phyloP scores from a whole-genome alignment of 2,113 vertebrate genomes.

The Gulo gulo region DNA sequence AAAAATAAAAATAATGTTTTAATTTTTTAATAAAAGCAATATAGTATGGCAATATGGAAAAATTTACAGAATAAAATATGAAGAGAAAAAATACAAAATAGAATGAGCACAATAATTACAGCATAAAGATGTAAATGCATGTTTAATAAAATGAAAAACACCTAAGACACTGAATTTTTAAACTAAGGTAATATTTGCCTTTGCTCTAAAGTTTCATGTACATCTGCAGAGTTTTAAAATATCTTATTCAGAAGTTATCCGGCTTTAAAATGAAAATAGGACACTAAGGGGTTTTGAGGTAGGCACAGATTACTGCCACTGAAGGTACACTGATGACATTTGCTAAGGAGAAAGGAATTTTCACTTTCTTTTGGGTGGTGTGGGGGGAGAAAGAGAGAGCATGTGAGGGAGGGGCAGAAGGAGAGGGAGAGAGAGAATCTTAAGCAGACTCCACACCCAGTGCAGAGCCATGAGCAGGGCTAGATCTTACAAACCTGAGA shows the following conservation, averaged over 20 bases:
- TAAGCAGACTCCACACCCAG: not conserved
- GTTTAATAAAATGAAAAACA: not conserved
- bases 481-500: not conserved
- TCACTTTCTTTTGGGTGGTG: not conserved
- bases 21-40: not conserved
- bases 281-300: not conserved
- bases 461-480: not conserved
- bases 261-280: slow-evolving; percentile 21
- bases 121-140: not conserved
- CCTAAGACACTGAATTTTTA: not conserved
- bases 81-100: slow-evolving; percentile 39
- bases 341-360: slow-evolving; percentile 1
- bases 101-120: slow-evolving; percentile 8
- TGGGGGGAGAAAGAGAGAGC: not conserved
- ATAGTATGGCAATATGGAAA: not conserved
- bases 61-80: slow-evolving; percentile 10
- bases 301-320: not conserved
- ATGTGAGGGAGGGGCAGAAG: not conserved
- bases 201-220: slow-evolving; percentile 19
- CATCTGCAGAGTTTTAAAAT: not conserved
- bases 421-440: not conserved
- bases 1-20: not conserved
- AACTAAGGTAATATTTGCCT: not conserved
- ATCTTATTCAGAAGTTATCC: not conserved
- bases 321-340: not conserved